phyloP scores from a whole-genome alignment of 1,140 invertebrate species.

The Gonioctena quinquepunctata region DNA sequence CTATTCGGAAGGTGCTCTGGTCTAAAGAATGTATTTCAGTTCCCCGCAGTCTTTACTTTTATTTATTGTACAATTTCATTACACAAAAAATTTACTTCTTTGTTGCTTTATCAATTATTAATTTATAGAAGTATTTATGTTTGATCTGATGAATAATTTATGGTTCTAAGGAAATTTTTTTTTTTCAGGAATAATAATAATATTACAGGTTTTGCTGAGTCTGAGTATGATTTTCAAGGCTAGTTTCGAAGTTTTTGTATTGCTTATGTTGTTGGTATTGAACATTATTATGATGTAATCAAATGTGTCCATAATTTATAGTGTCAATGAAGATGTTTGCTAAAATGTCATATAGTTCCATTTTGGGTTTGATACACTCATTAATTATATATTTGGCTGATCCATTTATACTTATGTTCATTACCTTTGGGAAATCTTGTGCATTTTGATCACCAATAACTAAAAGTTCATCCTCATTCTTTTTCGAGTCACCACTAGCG shows the following conservation, averaged over 20 bases:
- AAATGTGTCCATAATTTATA: background rate
- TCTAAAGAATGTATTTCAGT: too few species aligned
- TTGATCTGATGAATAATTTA: background rate
- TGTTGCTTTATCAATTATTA: background rate
- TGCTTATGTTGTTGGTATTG: background rate
- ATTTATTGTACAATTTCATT: background rate
- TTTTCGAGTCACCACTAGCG: background rate
- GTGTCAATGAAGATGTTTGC: background rate
- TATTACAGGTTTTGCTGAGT: background rate
- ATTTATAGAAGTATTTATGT: background rate
- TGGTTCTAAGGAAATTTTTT: background rate
- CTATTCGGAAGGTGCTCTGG: background rate
- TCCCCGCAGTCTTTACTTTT: background rate
- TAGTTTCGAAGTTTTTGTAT: background rate
- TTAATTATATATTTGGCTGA: background rate
- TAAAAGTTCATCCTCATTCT: background rate
- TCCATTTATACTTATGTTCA: background rate
- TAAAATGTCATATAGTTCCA: background rate
- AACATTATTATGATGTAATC: background rate
- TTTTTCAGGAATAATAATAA: background rate
- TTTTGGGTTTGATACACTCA: background rate
- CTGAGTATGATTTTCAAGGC: background rate
- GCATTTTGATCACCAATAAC: background rate
- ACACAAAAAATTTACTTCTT: background rate
- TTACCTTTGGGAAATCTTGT: background rate